These are phyloP conservation scores for Phataginus tricuspis DNA, from an alignment of 2,797 vertebrate genomes.

Conservation along the genomic window DNA sequence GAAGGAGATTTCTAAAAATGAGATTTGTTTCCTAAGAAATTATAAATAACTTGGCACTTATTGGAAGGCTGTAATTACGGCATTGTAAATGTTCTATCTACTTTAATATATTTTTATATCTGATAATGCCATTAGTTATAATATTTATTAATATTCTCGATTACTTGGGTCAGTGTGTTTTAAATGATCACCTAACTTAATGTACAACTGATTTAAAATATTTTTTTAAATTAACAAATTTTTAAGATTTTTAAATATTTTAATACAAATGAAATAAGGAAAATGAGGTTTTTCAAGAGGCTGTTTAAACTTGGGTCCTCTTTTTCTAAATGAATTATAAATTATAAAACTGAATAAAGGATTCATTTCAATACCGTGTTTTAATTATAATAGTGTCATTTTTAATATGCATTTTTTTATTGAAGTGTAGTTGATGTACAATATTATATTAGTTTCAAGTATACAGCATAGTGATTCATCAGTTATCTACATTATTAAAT, in stretches of 20 bases:
- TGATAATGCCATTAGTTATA: not conserved
- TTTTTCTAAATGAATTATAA: slow-evolving; percentile 23
- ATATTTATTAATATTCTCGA: not conserved
- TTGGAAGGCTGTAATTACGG: not conserved
- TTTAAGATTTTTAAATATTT: slow-evolving; percentile 50
- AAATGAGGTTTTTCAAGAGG: not conserved
- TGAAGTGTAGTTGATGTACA: too few species aligned
- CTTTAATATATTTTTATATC: not conserved
- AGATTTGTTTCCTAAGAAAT: slow-evolving; percentile 18
- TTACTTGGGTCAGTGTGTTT: not conserved
- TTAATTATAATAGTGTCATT: not conserved
- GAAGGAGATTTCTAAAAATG: slow-evolving; percentile 25
- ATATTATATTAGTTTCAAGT: too few species aligned
- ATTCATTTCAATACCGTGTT: not conserved
- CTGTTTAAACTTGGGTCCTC: not conserved
- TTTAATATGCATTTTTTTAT: not conserved
- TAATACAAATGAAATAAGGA: slow-evolving; percentile 2
- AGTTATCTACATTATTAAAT: too few species aligned
- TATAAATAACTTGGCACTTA: slow-evolving; percentile 17
- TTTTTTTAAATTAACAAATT: not conserved
- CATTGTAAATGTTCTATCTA: not conserved
- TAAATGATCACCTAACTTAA: not conserved
- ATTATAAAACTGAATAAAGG: slow-evolving; percentile 10
- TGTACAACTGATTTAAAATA: not conserved
- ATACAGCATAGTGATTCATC: too few species aligned